Evolutionary conservation across 2,888 invertebrate genomes (phyloP).

Genomic region (Philereme vetulata): DNA sequence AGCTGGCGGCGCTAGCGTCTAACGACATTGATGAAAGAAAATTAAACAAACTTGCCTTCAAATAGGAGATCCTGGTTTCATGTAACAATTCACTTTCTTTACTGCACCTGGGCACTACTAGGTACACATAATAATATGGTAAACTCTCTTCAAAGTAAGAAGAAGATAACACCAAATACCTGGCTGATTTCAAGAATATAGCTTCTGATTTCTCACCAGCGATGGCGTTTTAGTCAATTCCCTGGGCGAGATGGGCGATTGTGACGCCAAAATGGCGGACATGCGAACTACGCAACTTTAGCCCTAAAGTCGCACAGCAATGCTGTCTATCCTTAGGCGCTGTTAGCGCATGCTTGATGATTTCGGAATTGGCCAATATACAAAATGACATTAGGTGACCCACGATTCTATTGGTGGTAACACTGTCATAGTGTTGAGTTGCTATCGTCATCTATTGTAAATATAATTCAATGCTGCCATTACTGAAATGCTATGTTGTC

Average conservation of each 20-base stretch:
- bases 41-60: conserved; percentile 26
- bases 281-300: conserved; percentile 45
- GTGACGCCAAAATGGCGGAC: conserved; percentile 72
- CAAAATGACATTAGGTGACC: background rate
- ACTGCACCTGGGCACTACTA: conserved; percentile 7
- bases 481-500: conserved; percentile 4
- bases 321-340: background rate
- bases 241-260: conserved; percentile 62
- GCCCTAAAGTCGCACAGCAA: no score
- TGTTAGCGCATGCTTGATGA: background rate
- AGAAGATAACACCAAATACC: conserved; percentile 35
- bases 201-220: conserved; percentile 69
- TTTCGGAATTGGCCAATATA: conserved; percentile 1
- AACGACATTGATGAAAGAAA: conserved; percentile 44
- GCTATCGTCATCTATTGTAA: background rate
- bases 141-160: conserved; percentile 1
- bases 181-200: conserved; percentile 37
- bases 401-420: background rate
- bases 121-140: background rate
- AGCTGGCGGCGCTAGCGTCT: conserved; percentile 77
- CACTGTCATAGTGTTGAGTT: background rate
- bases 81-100: conserved; percentile 29
- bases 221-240: conserved; percentile 77
- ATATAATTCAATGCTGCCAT: conserved; percentile 13
- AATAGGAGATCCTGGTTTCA: conserved; percentile 29